Evolutionary conservation across 2,113 vertebrate genomes (phyloP).

Genomic region (Fulmarus glacialis): DNA sequence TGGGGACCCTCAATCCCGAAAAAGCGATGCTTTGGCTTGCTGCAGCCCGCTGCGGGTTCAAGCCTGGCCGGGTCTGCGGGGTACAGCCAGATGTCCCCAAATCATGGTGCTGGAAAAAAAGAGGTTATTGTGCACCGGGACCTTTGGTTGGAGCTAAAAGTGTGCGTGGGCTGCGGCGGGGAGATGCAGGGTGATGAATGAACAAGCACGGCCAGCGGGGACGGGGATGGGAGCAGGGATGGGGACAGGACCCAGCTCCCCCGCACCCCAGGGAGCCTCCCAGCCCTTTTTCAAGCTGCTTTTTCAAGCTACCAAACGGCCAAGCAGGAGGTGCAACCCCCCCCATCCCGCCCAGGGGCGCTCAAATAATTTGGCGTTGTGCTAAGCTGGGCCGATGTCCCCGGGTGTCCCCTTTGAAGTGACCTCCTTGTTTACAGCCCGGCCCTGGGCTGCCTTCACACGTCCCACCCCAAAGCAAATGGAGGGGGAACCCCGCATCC

Average conservation of each 20-base stretch:
- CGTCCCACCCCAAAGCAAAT: neutral
- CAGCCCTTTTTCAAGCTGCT: too few species aligned
- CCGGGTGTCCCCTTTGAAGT: constrained; percentile 20
- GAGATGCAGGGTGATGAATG: neutral
- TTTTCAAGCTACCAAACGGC: neutral
- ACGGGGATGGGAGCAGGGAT: fast-evolving
- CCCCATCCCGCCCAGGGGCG: neutral
- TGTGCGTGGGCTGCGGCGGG: fast-evolving
- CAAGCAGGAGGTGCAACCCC: neutral
- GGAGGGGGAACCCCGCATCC: neutral
- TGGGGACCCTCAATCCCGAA: too few species aligned
- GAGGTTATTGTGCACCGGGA: fast-evolving
- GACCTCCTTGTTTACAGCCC: neutral
- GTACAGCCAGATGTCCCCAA: fast-evolving
- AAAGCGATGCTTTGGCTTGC: fast-evolving
- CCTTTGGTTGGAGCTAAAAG: neutral
- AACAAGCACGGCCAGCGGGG: neutral
- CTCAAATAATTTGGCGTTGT: neutral
- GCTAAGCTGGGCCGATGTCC: neutral
- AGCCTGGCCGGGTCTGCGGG: fast-evolving
- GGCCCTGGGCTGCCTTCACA: neutral
- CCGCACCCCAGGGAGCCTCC: fast-evolving
- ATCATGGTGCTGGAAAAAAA: fast-evolving
- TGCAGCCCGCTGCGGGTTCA: too few species aligned
- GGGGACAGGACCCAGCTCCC: neutral